These are phyloP conservation scores for Polyommatus icarus DNA, from an alignment of 2,888 invertebrate genomes.

Conservation along the genomic window DNA sequence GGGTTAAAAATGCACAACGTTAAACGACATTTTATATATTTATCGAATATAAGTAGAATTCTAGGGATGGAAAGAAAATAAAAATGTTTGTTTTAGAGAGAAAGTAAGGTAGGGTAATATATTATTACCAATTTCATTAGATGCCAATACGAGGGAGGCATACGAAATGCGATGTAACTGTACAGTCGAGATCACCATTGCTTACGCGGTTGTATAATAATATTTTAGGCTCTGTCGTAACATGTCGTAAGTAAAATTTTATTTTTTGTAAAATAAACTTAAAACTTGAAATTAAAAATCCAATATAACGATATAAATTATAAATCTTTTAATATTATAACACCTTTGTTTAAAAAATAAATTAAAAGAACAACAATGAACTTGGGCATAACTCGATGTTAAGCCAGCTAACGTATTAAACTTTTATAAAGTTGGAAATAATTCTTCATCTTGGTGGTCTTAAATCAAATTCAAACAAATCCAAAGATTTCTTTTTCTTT, in stretches of 20 bases:
- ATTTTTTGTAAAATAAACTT: background rate
- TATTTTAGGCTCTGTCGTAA: background rate
- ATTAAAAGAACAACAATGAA: constrained; percentile 26
- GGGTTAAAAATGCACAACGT: no score
- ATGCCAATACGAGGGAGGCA: constrained; percentile 13
- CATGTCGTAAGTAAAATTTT: background rate
- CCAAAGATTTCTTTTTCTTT: background rate
- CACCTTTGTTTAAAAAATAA: constrained; percentile 7
- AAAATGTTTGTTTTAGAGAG: constrained; percentile 3
- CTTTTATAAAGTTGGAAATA: constrained; percentile 24
- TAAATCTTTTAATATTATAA: background rate
- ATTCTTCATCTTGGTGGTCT: constrained; percentile 3
- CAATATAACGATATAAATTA: background rate
- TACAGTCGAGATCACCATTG: background rate
- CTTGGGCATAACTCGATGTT: constrained; percentile 8
- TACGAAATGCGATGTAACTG: constrained; percentile 24
- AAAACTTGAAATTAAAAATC: background rate
- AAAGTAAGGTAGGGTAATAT: constrained; percentile 25
- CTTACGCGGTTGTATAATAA: background rate
- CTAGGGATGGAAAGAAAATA: no score
- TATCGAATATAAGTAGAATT: background rate
- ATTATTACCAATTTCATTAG: constrained; percentile 25
- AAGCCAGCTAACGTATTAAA: constrained; percentile 23
- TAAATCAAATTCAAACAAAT: constrained; percentile 25
- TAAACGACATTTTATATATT: background rate